Conservation (phyloP, 2,888 invertebrate species). For the Lasioglossum calceatum region DNA sequence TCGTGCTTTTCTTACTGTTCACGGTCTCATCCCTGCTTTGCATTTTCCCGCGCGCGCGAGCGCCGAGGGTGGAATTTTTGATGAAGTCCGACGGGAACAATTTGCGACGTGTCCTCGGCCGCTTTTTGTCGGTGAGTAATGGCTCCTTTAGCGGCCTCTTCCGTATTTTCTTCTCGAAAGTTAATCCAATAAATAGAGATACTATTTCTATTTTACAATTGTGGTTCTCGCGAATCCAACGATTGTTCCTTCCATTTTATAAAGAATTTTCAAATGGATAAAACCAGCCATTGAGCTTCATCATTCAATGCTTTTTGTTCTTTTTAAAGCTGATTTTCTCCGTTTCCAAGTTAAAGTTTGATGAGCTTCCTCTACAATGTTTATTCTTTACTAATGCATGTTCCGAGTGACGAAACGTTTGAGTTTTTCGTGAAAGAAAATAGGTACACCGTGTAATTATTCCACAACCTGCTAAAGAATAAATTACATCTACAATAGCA, state of each 20-base stretch:
- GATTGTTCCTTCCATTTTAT: neutral
- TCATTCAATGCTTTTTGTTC: neutral
- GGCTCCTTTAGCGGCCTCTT: neutral
- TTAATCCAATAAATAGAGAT: neutral
- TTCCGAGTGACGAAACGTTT: neutral
- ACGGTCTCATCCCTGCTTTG: slow-evolving; percentile 26
- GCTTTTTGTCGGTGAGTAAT: neutral
- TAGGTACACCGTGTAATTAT: neutral
- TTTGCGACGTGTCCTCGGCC: slow-evolving; percentile 24
- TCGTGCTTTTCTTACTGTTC: slow-evolving; percentile 24
- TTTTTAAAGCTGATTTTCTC: neutral
- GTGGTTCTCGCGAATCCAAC: neutral
- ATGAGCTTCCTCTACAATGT: neutral
- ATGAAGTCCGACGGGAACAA: slow-evolving; percentile 25
- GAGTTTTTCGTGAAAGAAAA: neutral
- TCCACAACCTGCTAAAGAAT: neutral
- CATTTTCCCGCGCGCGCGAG: slow-evolving; percentile 29
- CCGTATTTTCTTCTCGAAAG: neutral
- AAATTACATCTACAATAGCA: neutral
- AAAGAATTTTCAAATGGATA: neutral
- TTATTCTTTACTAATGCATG: neutral
- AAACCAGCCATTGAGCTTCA: too few relatives aligned
- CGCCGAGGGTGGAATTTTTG: slow-evolving; percentile 34
- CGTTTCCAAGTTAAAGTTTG: neutral
- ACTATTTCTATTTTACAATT: neutral